These are phyloP conservation scores for Saguinus imperator DNA, from an alignment of 2,113 vertebrate species.

Conservation along the genomic window DNA sequence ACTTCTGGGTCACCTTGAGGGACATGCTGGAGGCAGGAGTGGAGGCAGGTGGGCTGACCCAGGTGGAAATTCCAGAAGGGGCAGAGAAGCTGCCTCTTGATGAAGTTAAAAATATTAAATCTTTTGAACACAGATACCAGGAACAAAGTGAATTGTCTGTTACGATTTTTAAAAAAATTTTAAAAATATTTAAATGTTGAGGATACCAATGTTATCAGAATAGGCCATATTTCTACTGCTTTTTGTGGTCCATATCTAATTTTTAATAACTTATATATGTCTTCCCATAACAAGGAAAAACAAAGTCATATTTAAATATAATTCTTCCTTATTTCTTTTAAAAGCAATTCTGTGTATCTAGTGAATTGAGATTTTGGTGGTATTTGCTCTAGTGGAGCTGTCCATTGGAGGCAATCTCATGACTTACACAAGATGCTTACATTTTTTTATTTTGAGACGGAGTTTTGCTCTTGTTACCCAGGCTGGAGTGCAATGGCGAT, in stretches of 20 bases:
- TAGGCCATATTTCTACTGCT: background rate
- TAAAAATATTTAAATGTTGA: background rate
- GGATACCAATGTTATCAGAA: background rate
- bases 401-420: background rate
- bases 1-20: too few relatives aligned
- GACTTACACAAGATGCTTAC: background rate
- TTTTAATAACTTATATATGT: background rate
- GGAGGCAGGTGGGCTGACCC: too few relatives aligned
- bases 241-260: background rate
- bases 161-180: background rate
- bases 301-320: background rate
- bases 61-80: too few relatives aligned
- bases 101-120: background rate
- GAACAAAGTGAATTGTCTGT: conserved; percentile 4
- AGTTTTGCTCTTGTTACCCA: too few relatives aligned
- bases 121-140: background rate
- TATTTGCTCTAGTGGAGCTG: background rate
- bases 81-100: too few relatives aligned
- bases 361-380: background rate
- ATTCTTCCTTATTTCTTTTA: background rate
- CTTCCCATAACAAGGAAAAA: background rate
- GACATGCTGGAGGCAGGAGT: too few relatives aligned
- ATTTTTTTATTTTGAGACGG: too few relatives aligned
- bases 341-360: background rate
- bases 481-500: too few relatives aligned